A percentile compares a stretch with the other conserved stretches of the same genome.
Evolutionary conservation across 2,797 vertebrate species (phyloP).

Genomic region (Hypotaenidia philippensis): DNA sequence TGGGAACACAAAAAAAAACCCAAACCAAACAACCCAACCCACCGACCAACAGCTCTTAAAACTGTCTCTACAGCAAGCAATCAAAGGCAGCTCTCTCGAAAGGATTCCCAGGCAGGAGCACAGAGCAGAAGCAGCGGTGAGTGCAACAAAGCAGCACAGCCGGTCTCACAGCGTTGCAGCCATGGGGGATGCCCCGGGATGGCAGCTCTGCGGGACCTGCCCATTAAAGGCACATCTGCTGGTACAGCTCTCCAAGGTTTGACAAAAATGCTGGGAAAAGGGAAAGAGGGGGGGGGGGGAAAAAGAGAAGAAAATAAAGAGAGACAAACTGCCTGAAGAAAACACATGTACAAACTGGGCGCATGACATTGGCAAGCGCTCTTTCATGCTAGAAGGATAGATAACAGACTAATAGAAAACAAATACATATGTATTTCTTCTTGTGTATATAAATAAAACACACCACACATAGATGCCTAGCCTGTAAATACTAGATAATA

Average conservation of each 20-base stretch:
- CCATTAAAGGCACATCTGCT: neutral
- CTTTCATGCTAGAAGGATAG: neutral
- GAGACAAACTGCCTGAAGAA: rapidly evolving
- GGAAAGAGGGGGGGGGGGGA: neutral
- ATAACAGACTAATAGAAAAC: neutral
- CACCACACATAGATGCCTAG: neutral
- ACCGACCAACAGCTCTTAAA: neutral
- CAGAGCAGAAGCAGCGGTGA: neutral
- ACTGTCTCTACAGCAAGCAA: neutral
- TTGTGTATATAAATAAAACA: neutral
- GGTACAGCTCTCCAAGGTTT: neutral
- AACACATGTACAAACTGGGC: neutral
- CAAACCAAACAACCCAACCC: too few species aligned
- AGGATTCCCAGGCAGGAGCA: neutral
- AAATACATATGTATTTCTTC: neutral
- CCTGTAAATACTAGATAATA: neutral
- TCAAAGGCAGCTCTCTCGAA: conserved; percentile 7
- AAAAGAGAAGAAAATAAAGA: too few species aligned
- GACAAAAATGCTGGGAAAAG: neutral
- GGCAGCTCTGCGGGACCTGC: neutral
- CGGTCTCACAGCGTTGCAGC: neutral
- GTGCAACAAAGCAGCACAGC: neutral
- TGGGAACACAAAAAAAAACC: neutral
- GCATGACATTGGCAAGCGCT: neutral
- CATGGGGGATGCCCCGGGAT: neutral